Evolutionary conservation across 2,888 invertebrate species (phyloP).

Genomic region (Athalia rosae): DNA sequence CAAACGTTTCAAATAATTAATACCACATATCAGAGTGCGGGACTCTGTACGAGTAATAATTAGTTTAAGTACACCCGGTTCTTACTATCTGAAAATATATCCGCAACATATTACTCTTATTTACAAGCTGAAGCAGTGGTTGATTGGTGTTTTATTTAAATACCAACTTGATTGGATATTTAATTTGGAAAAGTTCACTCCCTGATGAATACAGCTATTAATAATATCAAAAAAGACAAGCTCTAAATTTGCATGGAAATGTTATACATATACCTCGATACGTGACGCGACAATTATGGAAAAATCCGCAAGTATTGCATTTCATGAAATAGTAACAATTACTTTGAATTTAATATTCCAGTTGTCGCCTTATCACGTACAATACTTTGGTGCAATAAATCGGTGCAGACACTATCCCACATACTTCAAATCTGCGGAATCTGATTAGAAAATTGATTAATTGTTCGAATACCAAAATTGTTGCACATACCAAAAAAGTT

Average conservation of each 20-base stretch:
- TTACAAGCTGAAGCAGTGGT: constrained; percentile 5
- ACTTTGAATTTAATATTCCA: not conserved
- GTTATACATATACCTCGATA: not conserved
- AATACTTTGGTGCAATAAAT: no score
- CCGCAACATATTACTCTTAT: constrained; percentile 15
- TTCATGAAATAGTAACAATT: constrained; percentile 1
- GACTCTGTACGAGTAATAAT: no score
- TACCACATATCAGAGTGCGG: not conserved
- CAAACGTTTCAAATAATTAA: not conserved
- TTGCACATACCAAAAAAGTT: no score
- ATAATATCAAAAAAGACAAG: not conserved
- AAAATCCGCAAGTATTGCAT: not conserved
- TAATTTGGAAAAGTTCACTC: not conserved
- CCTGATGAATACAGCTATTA: not conserved
- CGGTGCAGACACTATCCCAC: no score
- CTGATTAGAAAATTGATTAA: no score
- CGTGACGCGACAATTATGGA: not conserved
- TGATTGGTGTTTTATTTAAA: not conserved
- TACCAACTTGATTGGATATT: constrained; percentile 27
- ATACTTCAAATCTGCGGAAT: no score
- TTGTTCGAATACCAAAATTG: no score
- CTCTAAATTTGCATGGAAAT: not conserved
- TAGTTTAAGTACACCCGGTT: constrained; percentile 10
- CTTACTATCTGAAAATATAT: constrained; percentile 31
- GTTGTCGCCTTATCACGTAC: not conserved